A percentile compares a stretch with the other conserved stretches of the same genome.
phyloP scores from a whole-genome alignment of 2,797 vertebrate genomes.

The Vultur gryphus region DNA sequence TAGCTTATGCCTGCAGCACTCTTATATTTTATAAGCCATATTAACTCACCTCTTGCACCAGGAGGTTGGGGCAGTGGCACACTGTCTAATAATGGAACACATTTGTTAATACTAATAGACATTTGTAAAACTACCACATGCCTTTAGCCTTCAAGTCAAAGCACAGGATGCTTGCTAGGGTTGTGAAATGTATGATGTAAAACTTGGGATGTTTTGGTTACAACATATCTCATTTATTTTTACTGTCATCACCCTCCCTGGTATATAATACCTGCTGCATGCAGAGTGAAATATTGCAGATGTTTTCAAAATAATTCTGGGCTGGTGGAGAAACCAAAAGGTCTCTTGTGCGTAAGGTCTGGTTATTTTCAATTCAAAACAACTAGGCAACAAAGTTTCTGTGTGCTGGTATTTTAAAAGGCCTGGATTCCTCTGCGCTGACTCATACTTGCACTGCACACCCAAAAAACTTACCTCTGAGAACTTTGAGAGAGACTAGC shows the following conservation, averaged over 20 bases:
- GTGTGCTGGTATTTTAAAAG: conserved; percentile 50
- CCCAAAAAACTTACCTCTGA: conserved; percentile 34
- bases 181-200: conserved; percentile 68
- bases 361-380: conserved; percentile 66
- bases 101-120: conserved; percentile 59
- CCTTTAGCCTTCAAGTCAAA: conserved; percentile 47
- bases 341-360: conserved; percentile 42
- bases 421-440: conserved; percentile 23
- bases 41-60: conserved; percentile 57
- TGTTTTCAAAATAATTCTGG: conserved; percentile 69
- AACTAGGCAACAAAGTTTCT: conserved; percentile 45
- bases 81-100: conserved; percentile 62
- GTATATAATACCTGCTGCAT: conserved; percentile 65
- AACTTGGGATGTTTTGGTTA: conserved; percentile 65
- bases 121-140: conserved; percentile 56
- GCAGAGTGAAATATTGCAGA: conserved; percentile 68
- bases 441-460: conserved; percentile 42
- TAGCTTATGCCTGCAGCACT: conserved; percentile 39
- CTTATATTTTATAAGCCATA: conserved; percentile 32
- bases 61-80: conserved; percentile 41
- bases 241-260: conserved; percentile 64
- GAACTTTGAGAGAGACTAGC: conserved; percentile 4
- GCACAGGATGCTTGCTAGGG: conserved; percentile 51
- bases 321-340: conserved; percentile 58
- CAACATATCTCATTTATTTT: conserved; percentile 73